Percentiles rank a stretch among this genome's conserved stretches.
These are phyloP conservation scores for Nineta flava DNA, from an alignment of 2,888 invertebrate species.

Conservation along the genomic window DNA sequence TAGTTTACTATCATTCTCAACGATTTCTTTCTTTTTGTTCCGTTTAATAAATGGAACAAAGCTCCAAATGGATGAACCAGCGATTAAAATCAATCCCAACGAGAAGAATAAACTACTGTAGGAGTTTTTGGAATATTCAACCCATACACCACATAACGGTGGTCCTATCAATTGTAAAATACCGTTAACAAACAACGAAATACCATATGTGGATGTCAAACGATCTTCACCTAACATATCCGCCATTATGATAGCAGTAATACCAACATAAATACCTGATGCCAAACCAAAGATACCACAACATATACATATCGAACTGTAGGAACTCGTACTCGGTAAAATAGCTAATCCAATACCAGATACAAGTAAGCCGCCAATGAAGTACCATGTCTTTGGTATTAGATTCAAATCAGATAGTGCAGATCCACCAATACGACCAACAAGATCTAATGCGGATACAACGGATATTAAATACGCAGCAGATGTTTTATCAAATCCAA, in stretches of 20 bases:
- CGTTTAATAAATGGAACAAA: conserved; percentile 54
- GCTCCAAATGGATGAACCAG: conserved; percentile 59
- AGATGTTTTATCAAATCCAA: conserved; percentile 52
- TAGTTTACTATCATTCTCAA: too few species aligned
- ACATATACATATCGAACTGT: conserved; percentile 45
- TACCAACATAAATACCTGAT: conserved; percentile 71
- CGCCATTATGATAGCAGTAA: conserved; percentile 77
- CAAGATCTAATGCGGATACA: conserved; percentile 64
- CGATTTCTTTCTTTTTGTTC: neutral
- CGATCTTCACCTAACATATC: conserved; percentile 73
- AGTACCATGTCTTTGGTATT: conserved; percentile 70
- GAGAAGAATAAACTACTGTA: conserved; percentile 59
- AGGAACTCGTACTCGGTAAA: conserved; percentile 50
- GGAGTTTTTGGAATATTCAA: conserved; percentile 36
- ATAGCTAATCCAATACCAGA: conserved; percentile 60
- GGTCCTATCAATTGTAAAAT: conserved; percentile 67
- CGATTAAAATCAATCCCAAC: conserved; percentile 53
- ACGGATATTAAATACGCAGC: conserved; percentile 63
- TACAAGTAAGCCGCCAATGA: conserved; percentile 58
- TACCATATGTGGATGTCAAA: conserved; percentile 74
- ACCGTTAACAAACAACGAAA: conserved; percentile 72
- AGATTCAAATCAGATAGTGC: conserved; percentile 61
- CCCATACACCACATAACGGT: conserved; percentile 64
- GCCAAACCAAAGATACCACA: conserved; percentile 68
- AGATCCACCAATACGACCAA: conserved; percentile 73